Base-by-base conservation (phyloP, 2,113 vertebrate species). In the Daphoenositta chrysoptera region DNA sequence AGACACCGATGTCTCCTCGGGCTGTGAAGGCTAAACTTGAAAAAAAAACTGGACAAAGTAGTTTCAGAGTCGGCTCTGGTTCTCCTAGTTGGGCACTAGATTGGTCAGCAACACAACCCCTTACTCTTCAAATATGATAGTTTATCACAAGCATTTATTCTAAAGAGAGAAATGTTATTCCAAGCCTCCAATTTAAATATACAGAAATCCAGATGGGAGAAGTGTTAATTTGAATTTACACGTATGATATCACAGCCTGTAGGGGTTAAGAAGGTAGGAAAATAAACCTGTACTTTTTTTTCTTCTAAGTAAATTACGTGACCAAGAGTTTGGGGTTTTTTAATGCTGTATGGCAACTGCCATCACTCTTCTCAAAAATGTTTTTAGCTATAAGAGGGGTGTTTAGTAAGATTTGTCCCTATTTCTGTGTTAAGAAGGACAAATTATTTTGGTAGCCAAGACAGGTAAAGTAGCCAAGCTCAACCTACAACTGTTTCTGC, bases 151-250 rank as follows among this genome's bases (percentile, higher is more conserved):
- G 24, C 13, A 33, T 51, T 80, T 86, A 24, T 69, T 91, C 24
- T 80, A 33, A 87, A 68, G 69, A 76, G 30, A 69, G 64, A 30
- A 69, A 35, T 1, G 0, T 71, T 87, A 48, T 72, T 93, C 50
- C 58, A 80, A 86, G 45, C 13, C 11, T 91, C 37, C 58, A 63
- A 37, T 83, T 89, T 84, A 84, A 87, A 93, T 82, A 78, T 50
- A 88, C 22, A 66, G 79, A 87, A 95, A 77, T 96, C 33, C 82
- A 88, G 87, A 63, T 78, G 58, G 66, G 35, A 90, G 39, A 91
- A 93, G 78, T 83, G 66, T 70, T 94, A 42, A 66, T 91, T 69
- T 96, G 77, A 95, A 89, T 84, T 93, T 85, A 75, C 73, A 91
- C 57, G 35, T 89, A 26, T 1, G 1, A 16, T 87, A 76, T 79